A percentile compares a stretch with the other conserved stretches of the same genome.
Conservation (phyloP, 2,888 invertebrate species). For the Cataglyphis rosenhaueri region DNA sequence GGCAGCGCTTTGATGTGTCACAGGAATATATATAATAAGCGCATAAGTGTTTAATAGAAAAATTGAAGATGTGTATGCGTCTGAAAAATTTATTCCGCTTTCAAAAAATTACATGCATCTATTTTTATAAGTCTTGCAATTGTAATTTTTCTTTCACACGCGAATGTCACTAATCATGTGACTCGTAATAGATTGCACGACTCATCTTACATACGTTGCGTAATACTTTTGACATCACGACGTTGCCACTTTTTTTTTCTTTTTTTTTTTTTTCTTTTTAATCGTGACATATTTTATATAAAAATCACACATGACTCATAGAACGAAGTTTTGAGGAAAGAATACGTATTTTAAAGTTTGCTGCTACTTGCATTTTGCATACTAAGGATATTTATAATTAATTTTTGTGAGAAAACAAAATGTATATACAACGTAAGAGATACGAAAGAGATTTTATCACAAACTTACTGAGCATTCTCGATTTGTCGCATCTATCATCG, state of each 20-base stretch:
- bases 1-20: conserved; percentile 15
- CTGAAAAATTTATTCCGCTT: background rate
- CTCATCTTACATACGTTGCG: background rate
- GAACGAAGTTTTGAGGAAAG: background rate
- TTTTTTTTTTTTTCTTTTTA: background rate
- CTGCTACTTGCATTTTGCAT: background rate
- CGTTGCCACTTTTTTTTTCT: background rate
- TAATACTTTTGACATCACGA: background rate
- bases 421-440: conserved; percentile 39
- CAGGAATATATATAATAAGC: background rate
- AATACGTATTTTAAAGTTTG: background rate
- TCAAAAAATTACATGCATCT: background rate
- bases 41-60: background rate
- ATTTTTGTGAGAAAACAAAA: conserved; percentile 28
- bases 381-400: conserved; percentile 54
- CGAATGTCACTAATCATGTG: background rate
- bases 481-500: conserved; percentile 70
- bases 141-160: background rate
- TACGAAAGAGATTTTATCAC: conserved; percentile 53
- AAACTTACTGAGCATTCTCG: conserved; percentile 61
- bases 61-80: background rate
- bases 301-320: background rate
- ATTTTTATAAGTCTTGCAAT: background rate
- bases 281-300: background rate
- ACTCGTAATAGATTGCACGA: background rate